Conservation (phyloP, 2,888 invertebrate genomes). For the Rhodophaea formosa region DNA sequence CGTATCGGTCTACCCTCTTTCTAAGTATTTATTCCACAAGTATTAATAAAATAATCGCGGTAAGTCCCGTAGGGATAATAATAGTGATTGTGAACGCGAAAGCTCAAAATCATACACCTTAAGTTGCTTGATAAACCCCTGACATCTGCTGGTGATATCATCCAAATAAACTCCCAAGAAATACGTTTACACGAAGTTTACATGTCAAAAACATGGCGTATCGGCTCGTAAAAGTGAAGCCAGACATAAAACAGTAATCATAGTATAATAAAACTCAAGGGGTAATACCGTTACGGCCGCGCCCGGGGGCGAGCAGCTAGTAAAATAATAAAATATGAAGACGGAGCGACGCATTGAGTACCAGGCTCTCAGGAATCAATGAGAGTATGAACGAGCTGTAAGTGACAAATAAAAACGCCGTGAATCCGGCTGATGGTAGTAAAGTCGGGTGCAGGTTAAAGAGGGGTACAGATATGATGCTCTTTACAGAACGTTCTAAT, state of each 20-base stretch:
- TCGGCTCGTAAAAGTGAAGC: slow-evolving; percentile 4
- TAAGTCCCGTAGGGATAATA: no score
- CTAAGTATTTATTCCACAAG: no score
- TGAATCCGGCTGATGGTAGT: slow-evolving; percentile 14
- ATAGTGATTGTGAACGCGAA: no score
- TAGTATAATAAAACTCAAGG: slow-evolving; percentile 14
- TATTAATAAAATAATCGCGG: no score
- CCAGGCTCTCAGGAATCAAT: slow-evolving; percentile 15
- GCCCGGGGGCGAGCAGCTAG: slow-evolving; percentile 11
- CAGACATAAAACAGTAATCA: slow-evolving; percentile 11
- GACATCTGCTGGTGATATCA: neutral
- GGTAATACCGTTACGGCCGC: slow-evolving; percentile 8
- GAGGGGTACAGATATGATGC: neutral
- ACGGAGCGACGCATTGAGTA: slow-evolving; percentile 5
- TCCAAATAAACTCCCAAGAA: neutral
- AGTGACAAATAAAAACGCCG: slow-evolving; percentile 18
- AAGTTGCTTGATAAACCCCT: no score
- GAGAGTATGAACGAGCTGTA: slow-evolving; percentile 10
- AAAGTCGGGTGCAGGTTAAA: slow-evolving; percentile 1
- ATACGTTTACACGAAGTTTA: slow-evolving; percentile 1
- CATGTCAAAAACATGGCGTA: slow-evolving; percentile 3
- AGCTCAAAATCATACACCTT: no score
- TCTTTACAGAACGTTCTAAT: neutral
- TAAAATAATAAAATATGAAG: slow-evolving; percentile 17
- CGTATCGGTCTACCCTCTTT: no score